Evolutionary conservation across 2,888 invertebrate genomes (phyloP).

Genomic region (Tridacna gigas): DNA sequence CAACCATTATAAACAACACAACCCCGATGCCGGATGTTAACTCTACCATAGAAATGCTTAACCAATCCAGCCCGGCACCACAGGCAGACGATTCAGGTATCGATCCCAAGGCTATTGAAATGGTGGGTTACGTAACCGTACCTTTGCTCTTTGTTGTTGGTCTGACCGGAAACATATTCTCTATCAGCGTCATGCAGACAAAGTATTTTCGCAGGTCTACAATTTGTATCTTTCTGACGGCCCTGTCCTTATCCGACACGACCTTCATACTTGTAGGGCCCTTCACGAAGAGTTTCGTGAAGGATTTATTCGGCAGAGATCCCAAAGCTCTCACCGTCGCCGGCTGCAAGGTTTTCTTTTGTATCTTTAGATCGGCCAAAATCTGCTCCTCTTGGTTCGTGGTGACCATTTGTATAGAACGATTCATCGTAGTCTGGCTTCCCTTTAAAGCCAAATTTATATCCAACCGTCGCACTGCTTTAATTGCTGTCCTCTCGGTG

Average conservation of each 20-base stretch:
- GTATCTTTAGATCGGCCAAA: conserved; percentile 61
- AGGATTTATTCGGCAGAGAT: conserved; percentile 57
- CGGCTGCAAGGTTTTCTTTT: conserved; percentile 69
- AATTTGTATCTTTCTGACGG: conserved; percentile 58
- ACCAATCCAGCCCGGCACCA: background rate
- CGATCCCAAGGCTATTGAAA: conserved; percentile 11
- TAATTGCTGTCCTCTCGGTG: conserved; percentile 20
- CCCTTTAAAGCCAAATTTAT: conserved; percentile 61
- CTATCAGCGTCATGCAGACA: conserved; percentile 60
- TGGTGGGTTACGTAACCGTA: conserved; percentile 43
- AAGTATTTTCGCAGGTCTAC: conserved; percentile 50
- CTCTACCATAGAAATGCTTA: background rate
- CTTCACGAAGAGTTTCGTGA: conserved; percentile 64
- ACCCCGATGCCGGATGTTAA: background rate
- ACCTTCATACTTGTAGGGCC: conserved; percentile 61
- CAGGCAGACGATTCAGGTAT: background rate
- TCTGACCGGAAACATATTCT: conserved; percentile 58
- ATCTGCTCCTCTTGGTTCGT: conserved; percentile 70
- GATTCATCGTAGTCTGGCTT: conserved; percentile 69
- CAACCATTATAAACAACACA: background rate
- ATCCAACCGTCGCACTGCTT: conserved; percentile 47
- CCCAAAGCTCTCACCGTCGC: conserved; percentile 54
- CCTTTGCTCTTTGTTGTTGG: conserved; percentile 63
- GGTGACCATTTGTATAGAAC: conserved; percentile 64
- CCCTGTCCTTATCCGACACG: conserved; percentile 66